phyloP scores from a whole-genome alignment of 2,888 invertebrate genomes.

The Clunio marinus region DNA sequence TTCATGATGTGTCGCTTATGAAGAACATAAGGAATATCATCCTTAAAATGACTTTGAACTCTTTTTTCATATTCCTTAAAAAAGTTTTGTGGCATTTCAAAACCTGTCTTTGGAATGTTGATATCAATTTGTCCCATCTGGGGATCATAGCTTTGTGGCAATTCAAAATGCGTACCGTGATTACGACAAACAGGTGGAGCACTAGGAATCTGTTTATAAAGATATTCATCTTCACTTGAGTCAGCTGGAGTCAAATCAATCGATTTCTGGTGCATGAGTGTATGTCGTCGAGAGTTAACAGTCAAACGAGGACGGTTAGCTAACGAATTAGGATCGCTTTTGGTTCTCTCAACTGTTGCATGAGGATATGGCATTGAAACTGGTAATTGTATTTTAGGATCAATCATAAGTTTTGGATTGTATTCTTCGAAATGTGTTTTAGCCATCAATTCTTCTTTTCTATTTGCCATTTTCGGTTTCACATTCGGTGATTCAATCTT shows the following conservation, averaged over 20 bases:
- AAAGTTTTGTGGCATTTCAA: conserved; percentile 69
- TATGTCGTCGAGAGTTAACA: conserved; percentile 69
- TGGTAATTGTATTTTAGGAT: conserved; percentile 43
- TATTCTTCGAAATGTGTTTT: conserved; percentile 67
- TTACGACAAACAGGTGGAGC: conserved; percentile 70
- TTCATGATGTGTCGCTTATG: conserved; percentile 84
- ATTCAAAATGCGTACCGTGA: conserved; percentile 62
- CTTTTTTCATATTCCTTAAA: conserved; percentile 64
- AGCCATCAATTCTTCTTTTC: conserved; percentile 62
- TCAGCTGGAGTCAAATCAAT: conserved; percentile 80
- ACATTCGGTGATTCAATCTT: conserved; percentile 43
- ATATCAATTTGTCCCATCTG: conserved; percentile 52
- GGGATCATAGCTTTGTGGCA: conserved; percentile 54
- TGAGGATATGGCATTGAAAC: conserved; percentile 58
- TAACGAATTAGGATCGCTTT: conserved; percentile 78
- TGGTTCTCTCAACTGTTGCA: conserved; percentile 75
- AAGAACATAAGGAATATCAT: conserved; percentile 78
- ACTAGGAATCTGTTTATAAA: conserved; percentile 66
- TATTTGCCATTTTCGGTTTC: conserved; percentile 54
- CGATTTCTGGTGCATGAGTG: conserved; percentile 80
- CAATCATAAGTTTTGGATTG: conserved; percentile 62
- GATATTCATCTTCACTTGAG: conserved; percentile 78
- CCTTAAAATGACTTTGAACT: conserved; percentile 51
- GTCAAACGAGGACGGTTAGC: conserved; percentile 68
- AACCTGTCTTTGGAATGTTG: conserved; percentile 57